Percentiles rank a stretch among this genome's conserved stretches.
phyloP scores from a whole-genome alignment of 2,888 invertebrate species.

The Polydrusus pterygomalis region DNA sequence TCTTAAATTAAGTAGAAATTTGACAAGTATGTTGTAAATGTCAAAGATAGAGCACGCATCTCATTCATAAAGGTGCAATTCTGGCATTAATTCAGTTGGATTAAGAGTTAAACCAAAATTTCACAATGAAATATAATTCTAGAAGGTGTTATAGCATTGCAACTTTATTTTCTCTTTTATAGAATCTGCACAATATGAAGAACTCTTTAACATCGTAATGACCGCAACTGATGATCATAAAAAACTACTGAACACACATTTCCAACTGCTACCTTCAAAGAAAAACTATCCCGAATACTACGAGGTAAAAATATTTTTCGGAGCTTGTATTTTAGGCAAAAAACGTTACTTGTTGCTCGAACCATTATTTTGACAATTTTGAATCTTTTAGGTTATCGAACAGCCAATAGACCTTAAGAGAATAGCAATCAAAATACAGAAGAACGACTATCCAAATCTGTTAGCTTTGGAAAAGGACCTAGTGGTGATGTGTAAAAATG shows the following conservation, averaged over 20 bases:
- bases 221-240: conserved; percentile 88
- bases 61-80: too few species aligned
- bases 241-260: conserved; percentile 89
- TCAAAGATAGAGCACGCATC: too few species aligned
- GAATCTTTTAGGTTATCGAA: conserved; percentile 79
- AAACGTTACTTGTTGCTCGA: too few species aligned
- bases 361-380: not conserved
- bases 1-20: too few species aligned
- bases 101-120: too few species aligned
- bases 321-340: not conserved
- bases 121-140: too few species aligned
- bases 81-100: too few species aligned
- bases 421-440: conserved; percentile 93
- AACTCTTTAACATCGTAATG: conserved; percentile 92
- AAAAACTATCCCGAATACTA: conserved; percentile 97
- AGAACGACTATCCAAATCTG: conserved; percentile 84
- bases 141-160: too few species aligned
- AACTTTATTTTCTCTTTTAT: not conserved
- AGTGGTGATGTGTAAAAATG: conserved; percentile 93
- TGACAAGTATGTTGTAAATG: too few species aligned
- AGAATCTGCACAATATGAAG: conserved; percentile 81
- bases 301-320: conserved; percentile 72
- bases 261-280: conserved; percentile 93
- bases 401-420: conserved; percentile 95
- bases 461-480: conserved; percentile 93